These are phyloP conservation scores for Plutella xylostella DNA, from an alignment of 2,888 invertebrate genomes.

Conservation along the genomic window DNA sequence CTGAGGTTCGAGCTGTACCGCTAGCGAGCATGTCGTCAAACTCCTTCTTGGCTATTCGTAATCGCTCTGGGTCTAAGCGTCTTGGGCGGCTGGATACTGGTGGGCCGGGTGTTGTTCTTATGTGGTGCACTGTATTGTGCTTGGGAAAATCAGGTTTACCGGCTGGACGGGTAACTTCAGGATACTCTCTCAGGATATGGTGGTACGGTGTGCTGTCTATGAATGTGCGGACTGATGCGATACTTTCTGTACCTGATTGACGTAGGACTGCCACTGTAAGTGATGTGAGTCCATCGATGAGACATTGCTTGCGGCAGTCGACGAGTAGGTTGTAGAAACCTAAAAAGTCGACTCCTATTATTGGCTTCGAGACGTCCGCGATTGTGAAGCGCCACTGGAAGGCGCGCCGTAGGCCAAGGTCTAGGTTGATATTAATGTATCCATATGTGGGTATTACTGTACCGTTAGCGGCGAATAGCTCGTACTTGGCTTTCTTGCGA, in stretches of 20 bases:
- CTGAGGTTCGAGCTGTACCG: background rate
- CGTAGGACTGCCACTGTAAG: too few species aligned
- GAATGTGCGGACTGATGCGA: too few species aligned
- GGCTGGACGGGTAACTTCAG: background rate
- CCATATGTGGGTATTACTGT: background rate
- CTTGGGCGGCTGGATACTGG: background rate
- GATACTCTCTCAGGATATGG: background rate
- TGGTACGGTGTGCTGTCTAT: background rate
- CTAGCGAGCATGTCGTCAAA: background rate
- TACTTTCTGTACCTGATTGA: background rate
- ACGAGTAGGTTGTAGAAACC: background rate
- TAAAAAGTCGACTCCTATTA: slow-evolving; percentile 15
- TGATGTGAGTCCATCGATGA: background rate
- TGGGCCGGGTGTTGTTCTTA: background rate
- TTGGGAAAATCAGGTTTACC: background rate
- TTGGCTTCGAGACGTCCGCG: slow-evolving; percentile 13
- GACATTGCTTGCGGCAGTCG: background rate
- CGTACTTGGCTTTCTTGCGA: background rate
- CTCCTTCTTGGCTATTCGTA: background rate
- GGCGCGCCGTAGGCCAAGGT: slow-evolving; percentile 9
- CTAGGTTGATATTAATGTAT: background rate
- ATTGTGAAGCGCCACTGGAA: slow-evolving; percentile 13
- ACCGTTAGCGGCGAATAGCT: background rate
- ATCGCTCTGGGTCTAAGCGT: background rate
- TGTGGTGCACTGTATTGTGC: background rate